Evolutionary conservation across 2,888 invertebrate species (phyloP).

Genomic region (Papilio elwesi): DNA sequence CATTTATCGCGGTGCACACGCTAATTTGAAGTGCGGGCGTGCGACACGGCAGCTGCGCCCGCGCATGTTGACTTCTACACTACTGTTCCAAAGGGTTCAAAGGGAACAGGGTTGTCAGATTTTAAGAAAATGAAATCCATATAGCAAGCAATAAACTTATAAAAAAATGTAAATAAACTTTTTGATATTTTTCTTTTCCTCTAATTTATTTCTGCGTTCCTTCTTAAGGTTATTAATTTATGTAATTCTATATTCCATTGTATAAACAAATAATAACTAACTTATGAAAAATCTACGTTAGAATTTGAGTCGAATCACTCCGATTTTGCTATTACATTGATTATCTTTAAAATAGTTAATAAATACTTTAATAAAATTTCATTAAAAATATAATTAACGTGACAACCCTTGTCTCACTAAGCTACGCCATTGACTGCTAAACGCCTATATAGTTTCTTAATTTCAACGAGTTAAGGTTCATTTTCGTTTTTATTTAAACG

Average conservation of each 20-base stretch:
- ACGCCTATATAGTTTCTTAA: background rate
- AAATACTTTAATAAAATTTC: too few species aligned
- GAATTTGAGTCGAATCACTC: too few species aligned
- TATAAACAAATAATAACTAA: too few species aligned
- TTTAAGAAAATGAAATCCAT: background rate
- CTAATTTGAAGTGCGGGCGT: conserved; percentile 39
- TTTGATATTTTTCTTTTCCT: too few species aligned
- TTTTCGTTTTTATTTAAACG: background rate
- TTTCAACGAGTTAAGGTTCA: background rate
- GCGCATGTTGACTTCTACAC: conserved; percentile 38
- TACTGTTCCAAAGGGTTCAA: conserved; percentile 30
- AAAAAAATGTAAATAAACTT: too few species aligned
- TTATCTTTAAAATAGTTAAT: too few species aligned
- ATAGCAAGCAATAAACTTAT: background rate
- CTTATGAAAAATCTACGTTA: too few species aligned
- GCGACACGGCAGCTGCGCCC: conserved; percentile 50
- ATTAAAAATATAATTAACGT: background rate
- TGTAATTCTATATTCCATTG: too few species aligned
- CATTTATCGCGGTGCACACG: conserved; percentile 57
- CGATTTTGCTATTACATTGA: too few species aligned
- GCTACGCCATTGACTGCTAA: background rate
- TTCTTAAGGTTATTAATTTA: too few species aligned
- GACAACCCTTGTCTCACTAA: conserved; percentile 4
- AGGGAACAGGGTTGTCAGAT: conserved; percentile 16
- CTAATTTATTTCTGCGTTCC: too few species aligned